phyloP scores from a whole-genome alignment of 2,113 vertebrate species.

The Artemisiospiza belli region DNA sequence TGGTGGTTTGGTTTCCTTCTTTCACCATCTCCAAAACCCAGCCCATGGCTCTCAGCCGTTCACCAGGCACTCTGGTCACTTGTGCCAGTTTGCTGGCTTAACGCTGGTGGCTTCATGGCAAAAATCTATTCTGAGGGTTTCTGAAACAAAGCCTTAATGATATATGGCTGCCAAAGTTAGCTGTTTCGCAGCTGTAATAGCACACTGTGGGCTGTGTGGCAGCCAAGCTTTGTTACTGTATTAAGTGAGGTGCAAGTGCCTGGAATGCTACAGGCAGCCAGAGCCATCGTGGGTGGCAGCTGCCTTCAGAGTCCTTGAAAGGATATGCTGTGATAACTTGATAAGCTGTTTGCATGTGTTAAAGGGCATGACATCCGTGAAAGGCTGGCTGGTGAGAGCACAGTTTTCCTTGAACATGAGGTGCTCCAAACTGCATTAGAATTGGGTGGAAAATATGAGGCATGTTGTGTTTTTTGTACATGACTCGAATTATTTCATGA shows the following conservation, averaged over 20 bases:
- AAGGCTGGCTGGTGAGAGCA: neutral
- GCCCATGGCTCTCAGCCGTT: neutral
- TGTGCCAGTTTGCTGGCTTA: neutral
- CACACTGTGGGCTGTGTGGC: conserved; percentile 19
- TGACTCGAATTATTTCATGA: neutral
- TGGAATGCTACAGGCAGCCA: conserved; percentile 61
- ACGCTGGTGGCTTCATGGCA: neutral
- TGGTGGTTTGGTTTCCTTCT: neutral
- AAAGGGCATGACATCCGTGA: conserved; percentile 3
- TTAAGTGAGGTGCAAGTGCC: conserved; percentile 49
- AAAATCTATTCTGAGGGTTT: conserved; percentile 66
- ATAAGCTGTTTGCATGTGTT: conserved; percentile 55
- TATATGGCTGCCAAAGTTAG: conserved; percentile 75
- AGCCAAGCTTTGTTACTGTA: conserved; percentile 65
- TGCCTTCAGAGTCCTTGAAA: conserved; percentile 69
- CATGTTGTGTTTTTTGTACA: neutral
- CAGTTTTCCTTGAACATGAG: neutral
- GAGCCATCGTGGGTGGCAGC: conserved; percentile 61
- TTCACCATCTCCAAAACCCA: neutral
- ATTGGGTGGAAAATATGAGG: neutral
- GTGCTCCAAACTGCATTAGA: neutral
- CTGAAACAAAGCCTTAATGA: conserved; percentile 65
- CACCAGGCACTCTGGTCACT: neutral
- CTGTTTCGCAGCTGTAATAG: conserved; percentile 77
- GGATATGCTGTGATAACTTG: conserved; percentile 47